phyloP scores from a whole-genome alignment of 2,797 vertebrate species.

The Allenopithecus nigroviridis region DNA sequence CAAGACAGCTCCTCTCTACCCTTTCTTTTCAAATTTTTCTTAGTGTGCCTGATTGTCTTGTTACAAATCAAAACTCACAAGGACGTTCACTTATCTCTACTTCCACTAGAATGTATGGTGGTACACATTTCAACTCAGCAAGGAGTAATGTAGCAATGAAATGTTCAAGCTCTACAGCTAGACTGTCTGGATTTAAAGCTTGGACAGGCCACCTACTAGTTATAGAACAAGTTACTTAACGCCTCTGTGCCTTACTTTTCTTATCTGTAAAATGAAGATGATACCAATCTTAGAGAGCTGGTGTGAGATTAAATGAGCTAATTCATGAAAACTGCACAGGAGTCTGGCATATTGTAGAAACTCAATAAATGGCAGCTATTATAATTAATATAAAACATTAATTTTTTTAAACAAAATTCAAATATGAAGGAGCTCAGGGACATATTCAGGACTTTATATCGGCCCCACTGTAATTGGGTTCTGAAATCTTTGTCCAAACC shows the following conservation, averaged over 20 bases:
- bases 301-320: background rate
- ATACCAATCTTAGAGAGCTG: background rate
- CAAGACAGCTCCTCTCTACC: background rate
- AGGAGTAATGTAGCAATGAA: background rate
- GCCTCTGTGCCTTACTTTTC: background rate
- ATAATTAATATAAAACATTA: background rate
- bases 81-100: background rate
- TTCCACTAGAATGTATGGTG: background rate
- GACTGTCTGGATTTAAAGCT: background rate
- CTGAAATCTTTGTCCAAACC: background rate
- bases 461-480: background rate
- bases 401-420: constrained; percentile 24
- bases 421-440: background rate
- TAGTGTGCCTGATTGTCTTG: background rate
- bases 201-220: background rate
- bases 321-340: background rate
- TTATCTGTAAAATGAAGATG: background rate
- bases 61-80: constrained; percentile 1
- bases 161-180: background rate
- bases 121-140: background rate
- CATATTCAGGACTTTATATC: background rate
- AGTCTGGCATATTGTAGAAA: background rate
- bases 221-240: background rate
- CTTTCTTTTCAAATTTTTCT: background rate
- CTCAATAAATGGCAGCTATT: background rate